Base-by-base conservation (phyloP, 2,888 invertebrate genomes). In the Drosophila austrosaltans region DNA sequence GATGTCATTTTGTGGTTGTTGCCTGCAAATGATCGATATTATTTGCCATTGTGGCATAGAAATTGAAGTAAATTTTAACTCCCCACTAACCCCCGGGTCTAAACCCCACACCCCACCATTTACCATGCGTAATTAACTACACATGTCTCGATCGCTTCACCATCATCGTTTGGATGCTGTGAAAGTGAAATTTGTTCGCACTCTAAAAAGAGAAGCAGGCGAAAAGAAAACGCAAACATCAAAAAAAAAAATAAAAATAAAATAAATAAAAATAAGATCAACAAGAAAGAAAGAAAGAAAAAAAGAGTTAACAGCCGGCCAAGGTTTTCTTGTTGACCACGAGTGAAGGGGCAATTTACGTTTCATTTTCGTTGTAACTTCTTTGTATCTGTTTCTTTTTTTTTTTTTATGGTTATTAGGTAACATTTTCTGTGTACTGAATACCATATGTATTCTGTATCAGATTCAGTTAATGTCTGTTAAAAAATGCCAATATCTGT, bases 131-230 rank as follows among this genome's bases (percentile, higher is more conserved):
- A 86, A 89, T 87, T 86, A 86, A 85, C 76, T 71, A 75, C 83
- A 83, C 78, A 87, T 80, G 85, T 81, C 87, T 74, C 75, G 62
- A 68, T 63, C 76, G 53, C 58, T 36, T 44, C 30, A 6, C 28
- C 72, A 62, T 48, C 22, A 48, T 25, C 48, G 57, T 36, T 72
- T 59, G 77, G 82, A 81, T 77, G 87, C 84, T 84, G 90, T 90
- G 90, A 90, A 90, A 90, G 91, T 91, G 90, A 91, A 90, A 90
- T 89, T 85, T 81, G 75, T 89, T 77, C 67, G 60, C 65, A 70
- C 79, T 69, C 75, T 66, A 76, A 76, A 79, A 72, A 28, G 61
- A 53, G 62, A 59, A 59, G 63, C 61, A 66, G 72, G 54, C 42
- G 48, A 60, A 40, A 62, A 66, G 32, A 72, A 76, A 69, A 78